phyloP scores from a whole-genome alignment of 1,140 invertebrate species.

The Diploscapter pachys region DNA sequence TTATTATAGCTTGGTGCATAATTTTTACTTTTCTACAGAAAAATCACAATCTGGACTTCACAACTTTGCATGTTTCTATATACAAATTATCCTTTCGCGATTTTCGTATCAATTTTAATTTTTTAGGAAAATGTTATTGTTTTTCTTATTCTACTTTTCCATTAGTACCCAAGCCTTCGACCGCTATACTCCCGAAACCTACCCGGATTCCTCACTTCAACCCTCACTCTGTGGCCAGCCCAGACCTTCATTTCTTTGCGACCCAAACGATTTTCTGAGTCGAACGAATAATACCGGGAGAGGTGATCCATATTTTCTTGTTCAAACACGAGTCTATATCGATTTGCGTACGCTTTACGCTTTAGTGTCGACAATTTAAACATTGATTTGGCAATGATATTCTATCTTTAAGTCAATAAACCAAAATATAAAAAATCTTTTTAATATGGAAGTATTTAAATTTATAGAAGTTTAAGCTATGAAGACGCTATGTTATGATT shows the following conservation, averaged over 20 bases:
- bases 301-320: not conserved
- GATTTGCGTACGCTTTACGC: too few species aligned
- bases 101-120: not conserved
- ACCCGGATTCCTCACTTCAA: constrained; percentile 15
- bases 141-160: not conserved
- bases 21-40: too few species aligned
- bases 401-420: too few species aligned
- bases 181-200: constrained; percentile 17
- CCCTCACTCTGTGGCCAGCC: constrained; percentile 4
- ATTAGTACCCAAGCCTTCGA: not conserved
- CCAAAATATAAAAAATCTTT: too few species aligned
- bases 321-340: too few species aligned
- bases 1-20: too few species aligned
- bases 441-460: too few species aligned
- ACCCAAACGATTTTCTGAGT: constrained; percentile 5
- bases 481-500: too few species aligned
- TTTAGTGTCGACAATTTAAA: too few species aligned
- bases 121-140: not conserved
- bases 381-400: too few species aligned
- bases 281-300: not conserved
- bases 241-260: constrained; percentile 17
- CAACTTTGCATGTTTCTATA: not conserved
- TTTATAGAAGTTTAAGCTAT: too few species aligned
- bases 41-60: too few species aligned
- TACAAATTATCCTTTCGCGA: not conserved